Evolutionary conservation across 2,888 invertebrate genomes (phyloP).

Genomic region (Thyatira batis): DNA sequence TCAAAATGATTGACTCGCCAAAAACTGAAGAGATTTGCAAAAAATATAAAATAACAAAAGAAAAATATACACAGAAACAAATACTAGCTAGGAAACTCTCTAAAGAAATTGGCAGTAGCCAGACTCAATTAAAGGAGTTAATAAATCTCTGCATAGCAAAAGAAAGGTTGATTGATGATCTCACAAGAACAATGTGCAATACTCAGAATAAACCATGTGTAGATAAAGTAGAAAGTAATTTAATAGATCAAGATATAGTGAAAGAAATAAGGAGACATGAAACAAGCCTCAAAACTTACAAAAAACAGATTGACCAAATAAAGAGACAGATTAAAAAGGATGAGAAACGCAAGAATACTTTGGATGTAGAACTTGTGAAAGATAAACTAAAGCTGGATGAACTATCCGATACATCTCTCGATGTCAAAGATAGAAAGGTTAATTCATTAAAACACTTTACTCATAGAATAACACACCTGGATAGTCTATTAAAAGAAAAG

Average conservation of each 20-base stretch:
- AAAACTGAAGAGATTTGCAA: conserved; percentile 76
- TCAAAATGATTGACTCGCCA: conserved; percentile 79
- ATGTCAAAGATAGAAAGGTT: conserved; percentile 80
- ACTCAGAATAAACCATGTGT: conserved; percentile 67
- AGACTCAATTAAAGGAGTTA: conserved; percentile 87
- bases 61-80: conserved; percentile 77
- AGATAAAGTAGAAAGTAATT: conserved; percentile 83
- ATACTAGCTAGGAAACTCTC: conserved; percentile 72
- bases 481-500: conserved; percentile 87
- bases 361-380: conserved; percentile 85
- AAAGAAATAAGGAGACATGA: conserved; percentile 88
- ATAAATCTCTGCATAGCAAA: conserved; percentile 85
- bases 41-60: conserved; percentile 79
- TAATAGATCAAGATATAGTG: conserved; percentile 79
- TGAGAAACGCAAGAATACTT: conserved; percentile 86
- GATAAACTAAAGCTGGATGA: conserved; percentile 78
- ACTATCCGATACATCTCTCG: conserved; percentile 75
- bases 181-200: conserved; percentile 70
- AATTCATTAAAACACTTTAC: conserved; percentile 84
- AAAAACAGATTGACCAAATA: conserved; percentile 88
- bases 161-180: conserved; percentile 87
- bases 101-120: conserved; percentile 85
- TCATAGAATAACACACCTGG: conserved; percentile 85
- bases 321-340: conserved; percentile 88
- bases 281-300: conserved; percentile 87